These are phyloP conservation scores for Acromyrmex charruanus DNA, from an alignment of 1,140 invertebrate species.

Conservation along the genomic window DNA sequence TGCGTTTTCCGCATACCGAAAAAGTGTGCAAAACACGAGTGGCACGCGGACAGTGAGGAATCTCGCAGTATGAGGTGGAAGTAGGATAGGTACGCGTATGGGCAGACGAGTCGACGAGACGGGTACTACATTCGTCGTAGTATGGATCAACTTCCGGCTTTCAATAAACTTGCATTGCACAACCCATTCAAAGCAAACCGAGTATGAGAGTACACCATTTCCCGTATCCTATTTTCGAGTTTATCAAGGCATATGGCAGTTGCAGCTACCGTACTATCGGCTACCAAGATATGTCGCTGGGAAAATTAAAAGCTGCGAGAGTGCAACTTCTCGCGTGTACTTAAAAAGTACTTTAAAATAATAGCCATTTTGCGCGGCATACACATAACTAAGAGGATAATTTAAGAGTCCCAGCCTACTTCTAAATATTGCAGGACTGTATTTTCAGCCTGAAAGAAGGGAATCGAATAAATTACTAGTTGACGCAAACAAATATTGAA, in stretches of 20 bases:
- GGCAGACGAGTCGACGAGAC: not conserved
- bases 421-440: not conserved
- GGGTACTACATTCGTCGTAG: conserved; percentile 12
- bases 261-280: not conserved
- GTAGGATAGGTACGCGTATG: not conserved
- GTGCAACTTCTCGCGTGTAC: conserved; percentile 2
- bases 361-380: not conserved
- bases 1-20: not conserved
- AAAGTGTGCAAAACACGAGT: conserved; percentile 22
- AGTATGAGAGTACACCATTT: conserved; percentile 63
- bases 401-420: conserved; percentile 35
- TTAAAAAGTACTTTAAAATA: conserved; percentile 52
- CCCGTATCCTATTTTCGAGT: conserved; percentile 59
- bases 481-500: conserved; percentile 11
- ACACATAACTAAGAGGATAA: conserved; percentile 44
- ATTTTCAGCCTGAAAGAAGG: not conserved
- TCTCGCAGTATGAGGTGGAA: not conserved
- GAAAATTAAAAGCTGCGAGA: conserved; percentile 58
- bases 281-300: not conserved
- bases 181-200: conserved; percentile 61
- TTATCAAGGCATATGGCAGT: not conserved
- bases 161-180: conserved; percentile 68
- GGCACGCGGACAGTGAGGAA: not conserved
- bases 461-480: not conserved
- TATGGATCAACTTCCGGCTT: conserved; percentile 66